A percentile compares a stretch with the other conserved stretches of the same genome.
phyloP scores from a whole-genome alignment of 23 tunicate genomes.

The Ascidia mentula region DNA sequence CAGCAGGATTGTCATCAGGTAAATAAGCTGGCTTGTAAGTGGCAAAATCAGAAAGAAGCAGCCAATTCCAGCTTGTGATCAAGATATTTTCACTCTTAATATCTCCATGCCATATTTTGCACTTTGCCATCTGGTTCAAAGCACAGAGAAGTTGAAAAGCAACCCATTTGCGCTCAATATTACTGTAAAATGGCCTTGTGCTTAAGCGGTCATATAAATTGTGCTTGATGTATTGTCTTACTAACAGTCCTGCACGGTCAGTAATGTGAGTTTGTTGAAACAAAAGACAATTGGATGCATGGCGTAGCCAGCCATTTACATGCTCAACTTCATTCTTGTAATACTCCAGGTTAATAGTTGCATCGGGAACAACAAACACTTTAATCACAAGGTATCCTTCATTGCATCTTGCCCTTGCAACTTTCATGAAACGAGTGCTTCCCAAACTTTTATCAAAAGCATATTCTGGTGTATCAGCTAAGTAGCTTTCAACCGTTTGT shows the following conservation, averaged over 20 bases:
- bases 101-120: slow-evolving; percentile 86
- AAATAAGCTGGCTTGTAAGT: slow-evolving; percentile 79
- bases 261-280: slow-evolving; percentile 57
- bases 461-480: slow-evolving; percentile 67
- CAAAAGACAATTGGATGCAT: slow-evolving; percentile 81
- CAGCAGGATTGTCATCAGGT: slow-evolving; percentile 96
- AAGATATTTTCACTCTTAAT: slow-evolving; percentile 94
- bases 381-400: slow-evolving; percentile 85
- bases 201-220: slow-evolving; percentile 95
- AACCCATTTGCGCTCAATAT: slow-evolving; percentile 81
- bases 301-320: slow-evolving; percentile 31
- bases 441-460: slow-evolving; percentile 74
- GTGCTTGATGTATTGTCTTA: slow-evolving; percentile 79
- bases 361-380: slow-evolving; percentile 81
- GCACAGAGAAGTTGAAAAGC: slow-evolving; percentile 96
- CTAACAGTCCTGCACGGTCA: slow-evolving; percentile 65
- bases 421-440: slow-evolving; percentile 98
- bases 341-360: slow-evolving; percentile 46
- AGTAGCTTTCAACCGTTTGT: slow-evolving; percentile 71
- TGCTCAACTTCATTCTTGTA: slow-evolving; percentile 64
- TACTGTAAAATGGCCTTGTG: slow-evolving; percentile 85
- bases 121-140: slow-evolving; percentile 77
- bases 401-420: slow-evolving; percentile 71
- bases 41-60: slow-evolving; percentile 93
- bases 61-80: slow-evolving; percentile 95